Conservation (phyloP, 2,888 invertebrate genomes). For the Plusia festucae region DNA sequence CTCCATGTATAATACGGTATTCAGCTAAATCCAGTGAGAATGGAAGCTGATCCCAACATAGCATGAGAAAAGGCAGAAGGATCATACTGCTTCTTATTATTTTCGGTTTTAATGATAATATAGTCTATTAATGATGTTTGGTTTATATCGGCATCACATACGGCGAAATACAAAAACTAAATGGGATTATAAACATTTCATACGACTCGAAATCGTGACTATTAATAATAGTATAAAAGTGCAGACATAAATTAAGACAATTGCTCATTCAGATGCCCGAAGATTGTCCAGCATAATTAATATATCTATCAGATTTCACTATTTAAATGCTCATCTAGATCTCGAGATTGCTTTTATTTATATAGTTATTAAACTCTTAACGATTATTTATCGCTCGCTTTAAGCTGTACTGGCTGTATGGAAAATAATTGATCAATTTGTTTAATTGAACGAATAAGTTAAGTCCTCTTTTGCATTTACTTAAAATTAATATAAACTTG, state of each 20-base stretch:
- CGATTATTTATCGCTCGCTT: slow-evolving; percentile 49
- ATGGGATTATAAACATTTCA: slow-evolving; percentile 35
- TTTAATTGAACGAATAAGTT: slow-evolving; percentile 26
- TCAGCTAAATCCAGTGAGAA: too few relatives aligned
- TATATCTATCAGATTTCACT: slow-evolving; percentile 46
- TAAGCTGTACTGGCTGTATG: slow-evolving; percentile 22
- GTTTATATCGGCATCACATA: slow-evolving; percentile 31
- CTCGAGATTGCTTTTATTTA: slow-evolving; percentile 51
- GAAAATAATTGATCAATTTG: slow-evolving; percentile 45
- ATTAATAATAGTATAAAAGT: slow-evolving; percentile 45
- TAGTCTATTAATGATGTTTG: slow-evolving; percentile 27
- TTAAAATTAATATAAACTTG: too few relatives aligned
- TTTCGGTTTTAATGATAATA: slow-evolving; percentile 25
- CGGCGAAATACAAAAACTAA: slow-evolving; percentile 26
- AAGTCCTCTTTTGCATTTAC: neutral
- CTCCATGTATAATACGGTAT: too few relatives aligned
- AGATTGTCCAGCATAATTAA: slow-evolving; percentile 46
- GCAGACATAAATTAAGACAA: slow-evolving; percentile 48
- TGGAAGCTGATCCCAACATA: too few relatives aligned
- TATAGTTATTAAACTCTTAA: slow-evolving; percentile 42
- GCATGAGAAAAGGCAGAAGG: slow-evolving; percentile 11
- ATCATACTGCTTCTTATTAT: slow-evolving; percentile 22
- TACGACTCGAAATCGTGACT: slow-evolving; percentile 33
- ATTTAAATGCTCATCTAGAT: slow-evolving; percentile 53
- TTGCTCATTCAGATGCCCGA: slow-evolving; percentile 55